A percentile compares a stretch with the other conserved stretches of the same genome.
phyloP scores from a whole-genome alignment of 2,888 invertebrate genomes.

The Ormyrus thymus region DNA sequence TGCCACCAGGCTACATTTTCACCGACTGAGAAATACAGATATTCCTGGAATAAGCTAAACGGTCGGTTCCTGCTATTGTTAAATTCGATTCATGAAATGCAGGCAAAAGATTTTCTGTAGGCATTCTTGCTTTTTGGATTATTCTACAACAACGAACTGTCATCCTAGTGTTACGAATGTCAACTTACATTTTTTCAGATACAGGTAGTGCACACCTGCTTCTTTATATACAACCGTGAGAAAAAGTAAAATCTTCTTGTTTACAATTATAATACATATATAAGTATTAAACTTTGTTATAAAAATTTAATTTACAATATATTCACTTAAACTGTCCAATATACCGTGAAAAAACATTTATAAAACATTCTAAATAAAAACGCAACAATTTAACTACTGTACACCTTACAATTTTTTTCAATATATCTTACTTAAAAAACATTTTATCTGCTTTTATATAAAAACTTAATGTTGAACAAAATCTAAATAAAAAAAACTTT shows the following conservation, averaged over 20 bases:
- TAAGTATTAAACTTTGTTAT: background rate
- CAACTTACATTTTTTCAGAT: conserved; percentile 49
- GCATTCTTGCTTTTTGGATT: conserved; percentile 16
- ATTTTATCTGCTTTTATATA: too few species aligned
- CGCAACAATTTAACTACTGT: too few species aligned
- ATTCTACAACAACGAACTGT: conserved; percentile 42
- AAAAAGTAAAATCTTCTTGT: background rate
- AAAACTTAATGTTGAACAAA: too few species aligned
- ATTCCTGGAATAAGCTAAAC: conserved; percentile 55
- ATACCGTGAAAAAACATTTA: too few species aligned
- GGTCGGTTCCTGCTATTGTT: conserved; percentile 56
- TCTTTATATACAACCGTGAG: conserved; percentile 19
- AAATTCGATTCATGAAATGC: conserved; percentile 45
- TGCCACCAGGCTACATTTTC: conserved; percentile 55
- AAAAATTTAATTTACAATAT: too few species aligned
- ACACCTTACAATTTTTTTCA: too few species aligned
- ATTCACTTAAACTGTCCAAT: too few species aligned
- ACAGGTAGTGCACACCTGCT: conserved; percentile 57
- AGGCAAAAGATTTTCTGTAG: conserved; percentile 47
- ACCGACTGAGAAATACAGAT: conserved; percentile 40
- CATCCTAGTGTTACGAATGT: conserved; percentile 46
- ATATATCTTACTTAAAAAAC: too few species aligned
- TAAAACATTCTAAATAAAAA: too few species aligned
- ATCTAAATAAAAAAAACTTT: too few species aligned
- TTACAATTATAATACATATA: background rate